Base-by-base conservation (phyloP, 2,888 invertebrate genomes). In the Gymnocheta viridis region DNA sequence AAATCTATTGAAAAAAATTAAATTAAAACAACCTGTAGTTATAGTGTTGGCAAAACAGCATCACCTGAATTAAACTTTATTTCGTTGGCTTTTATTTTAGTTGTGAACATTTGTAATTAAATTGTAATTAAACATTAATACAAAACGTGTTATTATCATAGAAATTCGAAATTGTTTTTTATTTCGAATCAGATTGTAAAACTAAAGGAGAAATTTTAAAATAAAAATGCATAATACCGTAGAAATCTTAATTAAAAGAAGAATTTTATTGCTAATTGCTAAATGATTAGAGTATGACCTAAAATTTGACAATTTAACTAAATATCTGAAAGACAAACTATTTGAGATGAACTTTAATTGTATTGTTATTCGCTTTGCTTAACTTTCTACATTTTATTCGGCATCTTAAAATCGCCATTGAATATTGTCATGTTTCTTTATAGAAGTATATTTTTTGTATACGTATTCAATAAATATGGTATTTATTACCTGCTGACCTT, bases 71-170 rank as follows among this genome's bases (percentile, higher is more conserved):
- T 62, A 19, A 58, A 54, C 70, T 73, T 73, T 47, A 49, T 64
- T 70, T 44, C 32, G 66, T 70, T 29, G 29, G 47, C 32, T 76
- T 62, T 69, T 64, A 60, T 69, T 79, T 35, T 41, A 32, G 77
- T 73, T 69, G 49, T 62, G 24, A 73, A 84, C 62, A 78, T 73
- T 84, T 84, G 81, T 78, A 84, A 84, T 84, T 84, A 81, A 84
- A 84, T 73, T 73, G 77, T 81, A 84, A 84, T 84, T 84, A 84
- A 84, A 84, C 66, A 49, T 84, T 84, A 84, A 77, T 81, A 81
- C 62, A 73, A 81, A 81, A 84, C 84, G 81, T 84, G 84, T 77
- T 77, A 73, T 77, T 73, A 49, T 62, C 54, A 60, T 35, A 44
- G 56, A 41, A 64, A 62, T 77, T 54, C 12, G 14, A 60, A 12